A percentile compares a stretch with the other conserved stretches of the same genome.
Evolutionary conservation across 2,113 vertebrate species (phyloP).

Genomic region (Ardeotis arabs): DNA sequence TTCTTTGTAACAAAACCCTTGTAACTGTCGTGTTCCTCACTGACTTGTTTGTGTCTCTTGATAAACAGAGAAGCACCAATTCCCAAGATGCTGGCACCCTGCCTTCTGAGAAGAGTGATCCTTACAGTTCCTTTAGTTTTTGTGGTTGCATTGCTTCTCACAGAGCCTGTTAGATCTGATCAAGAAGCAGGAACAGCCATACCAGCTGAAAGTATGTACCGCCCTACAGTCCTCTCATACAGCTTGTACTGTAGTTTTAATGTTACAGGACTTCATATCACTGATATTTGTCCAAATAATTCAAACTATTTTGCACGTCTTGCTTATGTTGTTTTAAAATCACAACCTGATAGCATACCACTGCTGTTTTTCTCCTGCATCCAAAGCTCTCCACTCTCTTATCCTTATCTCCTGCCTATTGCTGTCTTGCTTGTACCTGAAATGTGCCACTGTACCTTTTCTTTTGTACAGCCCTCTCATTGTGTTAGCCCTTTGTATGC

Average conservation of each 20-base stretch:
- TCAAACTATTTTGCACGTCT: background rate
- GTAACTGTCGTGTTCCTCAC: background rate
- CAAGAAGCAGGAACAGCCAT: conserved; percentile 86
- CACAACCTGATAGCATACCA: background rate
- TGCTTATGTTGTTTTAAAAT: background rate
- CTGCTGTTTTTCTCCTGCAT: background rate
- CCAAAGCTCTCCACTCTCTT: background rate
- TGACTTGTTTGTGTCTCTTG: background rate
- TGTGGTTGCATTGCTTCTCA: conserved; percentile 69
- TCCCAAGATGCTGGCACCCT: conserved; percentile 55
- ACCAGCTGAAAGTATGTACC: conserved; percentile 89
- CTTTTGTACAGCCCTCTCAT: background rate
- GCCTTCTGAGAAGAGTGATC: conserved; percentile 28
- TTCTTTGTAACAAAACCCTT: background rate
- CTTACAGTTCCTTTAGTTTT: conserved; percentile 70
- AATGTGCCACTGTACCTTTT: background rate
- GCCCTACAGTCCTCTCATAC: background rate
- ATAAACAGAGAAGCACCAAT: background rate
- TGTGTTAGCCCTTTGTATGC: background rate
- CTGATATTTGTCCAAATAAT: background rate
- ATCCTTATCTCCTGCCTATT: background rate
- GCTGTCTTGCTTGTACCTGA: background rate
- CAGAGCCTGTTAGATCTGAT: conserved; percentile 70
- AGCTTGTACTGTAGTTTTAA: background rate
- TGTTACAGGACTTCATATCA: background rate